These are phyloP conservation scores for Halcyon smyrnensis DNA, from an alignment of 2,797 vertebrate species.

Conservation along the genomic window DNA sequence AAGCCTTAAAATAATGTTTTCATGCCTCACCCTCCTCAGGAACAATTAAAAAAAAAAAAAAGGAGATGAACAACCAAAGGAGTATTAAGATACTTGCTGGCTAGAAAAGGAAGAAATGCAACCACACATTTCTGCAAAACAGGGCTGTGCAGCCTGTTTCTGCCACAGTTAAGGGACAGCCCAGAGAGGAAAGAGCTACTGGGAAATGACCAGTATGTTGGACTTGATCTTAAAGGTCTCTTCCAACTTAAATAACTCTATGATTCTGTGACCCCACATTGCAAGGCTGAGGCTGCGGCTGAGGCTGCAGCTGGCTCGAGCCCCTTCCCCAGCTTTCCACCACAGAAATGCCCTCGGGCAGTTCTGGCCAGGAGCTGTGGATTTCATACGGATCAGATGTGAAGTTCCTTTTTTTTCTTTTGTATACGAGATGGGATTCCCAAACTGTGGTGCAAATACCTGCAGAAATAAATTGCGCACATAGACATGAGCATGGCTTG, in stretches of 20 bases:
- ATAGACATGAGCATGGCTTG: accelerated
- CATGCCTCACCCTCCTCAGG: not conserved
- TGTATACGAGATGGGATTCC: not conserved
- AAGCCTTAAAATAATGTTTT: not conserved
- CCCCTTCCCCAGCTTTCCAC: not conserved
- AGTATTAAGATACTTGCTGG: not conserved
- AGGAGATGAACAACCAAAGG: not conserved
- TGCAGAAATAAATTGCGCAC: not conserved
- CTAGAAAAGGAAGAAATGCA: not conserved
- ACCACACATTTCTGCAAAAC: not conserved
- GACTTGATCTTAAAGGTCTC: not conserved
- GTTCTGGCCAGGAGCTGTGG: not conserved
- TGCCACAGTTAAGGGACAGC: not conserved
- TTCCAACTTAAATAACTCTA: not conserved
- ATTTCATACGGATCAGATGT: not conserved
- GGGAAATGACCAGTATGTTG: not conserved
- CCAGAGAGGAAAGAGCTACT: not conserved
- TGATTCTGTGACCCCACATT: not conserved
- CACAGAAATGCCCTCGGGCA: accelerated
- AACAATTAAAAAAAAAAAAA: not conserved
- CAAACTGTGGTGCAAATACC: not conserved
- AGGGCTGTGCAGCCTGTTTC: not conserved
- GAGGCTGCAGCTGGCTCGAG: not conserved
- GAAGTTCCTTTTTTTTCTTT: not conserved
- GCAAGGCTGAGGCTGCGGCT: not conserved